Conservation (phyloP, 2,797 vertebrate genomes). For the Halcyon chelicuti region DNA sequence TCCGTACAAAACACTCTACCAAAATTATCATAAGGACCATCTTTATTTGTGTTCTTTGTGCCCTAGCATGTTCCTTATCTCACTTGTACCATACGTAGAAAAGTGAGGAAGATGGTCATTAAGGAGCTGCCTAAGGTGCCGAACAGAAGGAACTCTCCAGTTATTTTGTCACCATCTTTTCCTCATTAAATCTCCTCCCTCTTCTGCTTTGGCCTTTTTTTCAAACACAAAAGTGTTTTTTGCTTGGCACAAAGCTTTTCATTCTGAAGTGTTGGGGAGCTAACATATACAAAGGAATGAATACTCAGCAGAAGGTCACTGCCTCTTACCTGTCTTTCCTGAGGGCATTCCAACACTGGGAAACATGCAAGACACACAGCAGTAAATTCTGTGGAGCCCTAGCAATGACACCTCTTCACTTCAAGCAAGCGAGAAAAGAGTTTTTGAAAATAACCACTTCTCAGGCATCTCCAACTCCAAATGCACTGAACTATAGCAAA, state of each 20-base stretch:
- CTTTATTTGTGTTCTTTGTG: neutral
- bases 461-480: neutral
- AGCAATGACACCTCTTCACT: neutral
- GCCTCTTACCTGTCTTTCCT: neutral
- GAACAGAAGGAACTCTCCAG: neutral
- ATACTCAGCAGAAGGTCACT: neutral
- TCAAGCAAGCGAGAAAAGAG: neutral
- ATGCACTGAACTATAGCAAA: accelerated
- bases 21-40: neutral
- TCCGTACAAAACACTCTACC: neutral
- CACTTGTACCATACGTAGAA: neutral
- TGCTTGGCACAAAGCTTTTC: neutral
- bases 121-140: neutral
- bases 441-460: neutral
- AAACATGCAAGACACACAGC: neutral
- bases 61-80: neutral
- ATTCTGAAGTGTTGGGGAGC: neutral
- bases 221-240: neutral
- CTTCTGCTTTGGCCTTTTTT: neutral
- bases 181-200: neutral
- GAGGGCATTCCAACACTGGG: neutral
- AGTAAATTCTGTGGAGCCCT: neutral
- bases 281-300: neutral
- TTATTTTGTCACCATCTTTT: neutral
- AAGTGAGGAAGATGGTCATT: neutral